Percentiles rank a stretch among this genome's conserved stretches.
phyloP scores from a whole-genome alignment of 1,140 invertebrate genomes.

The Samia ricini region DNA sequence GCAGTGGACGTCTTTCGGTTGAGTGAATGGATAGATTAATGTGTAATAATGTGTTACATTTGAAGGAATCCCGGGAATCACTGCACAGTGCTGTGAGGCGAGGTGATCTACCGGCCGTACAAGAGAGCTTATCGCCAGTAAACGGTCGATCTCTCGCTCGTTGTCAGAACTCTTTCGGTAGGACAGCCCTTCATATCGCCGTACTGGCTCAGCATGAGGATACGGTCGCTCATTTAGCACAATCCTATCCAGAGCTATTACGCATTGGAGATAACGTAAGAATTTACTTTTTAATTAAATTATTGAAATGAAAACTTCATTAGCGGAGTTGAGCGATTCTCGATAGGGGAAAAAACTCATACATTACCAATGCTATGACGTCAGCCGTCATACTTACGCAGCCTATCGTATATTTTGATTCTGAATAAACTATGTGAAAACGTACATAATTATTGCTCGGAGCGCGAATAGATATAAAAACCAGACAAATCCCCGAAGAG shows the following conservation, averaged over 20 bases:
- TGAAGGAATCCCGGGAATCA: constrained; percentile 84
- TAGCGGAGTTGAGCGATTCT: too few species aligned
- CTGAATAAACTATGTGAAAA: too few species aligned
- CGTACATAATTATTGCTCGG: too few species aligned
- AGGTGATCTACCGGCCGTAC: constrained; percentile 80
- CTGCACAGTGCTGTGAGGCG: constrained; percentile 86
- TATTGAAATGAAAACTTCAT: too few species aligned
- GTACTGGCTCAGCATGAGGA: constrained; percentile 88
- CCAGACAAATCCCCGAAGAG: too few species aligned
- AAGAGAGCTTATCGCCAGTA: constrained; percentile 79
- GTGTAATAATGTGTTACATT: background rate
- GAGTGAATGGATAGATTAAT: too few species aligned
- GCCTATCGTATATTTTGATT: too few species aligned
- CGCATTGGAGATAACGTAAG: constrained; percentile 91
- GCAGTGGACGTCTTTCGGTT: too few species aligned
- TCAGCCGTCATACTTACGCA: too few species aligned
- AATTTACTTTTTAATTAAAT: constrained; percentile 17
- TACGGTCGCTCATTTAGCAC: constrained; percentile 85
- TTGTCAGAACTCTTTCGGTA: constrained; percentile 85
- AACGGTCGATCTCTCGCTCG: constrained; percentile 83
- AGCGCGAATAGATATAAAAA: too few species aligned
- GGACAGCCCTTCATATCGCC: constrained; percentile 87
- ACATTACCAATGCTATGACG: too few species aligned
- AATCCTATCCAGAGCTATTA: constrained; percentile 84
- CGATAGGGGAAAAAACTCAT: too few species aligned